Evolutionary conservation across 2,888 invertebrate genomes (phyloP), one percentile per base, ranked within the genome.

Genomic region (Timema cristinae): DNA sequence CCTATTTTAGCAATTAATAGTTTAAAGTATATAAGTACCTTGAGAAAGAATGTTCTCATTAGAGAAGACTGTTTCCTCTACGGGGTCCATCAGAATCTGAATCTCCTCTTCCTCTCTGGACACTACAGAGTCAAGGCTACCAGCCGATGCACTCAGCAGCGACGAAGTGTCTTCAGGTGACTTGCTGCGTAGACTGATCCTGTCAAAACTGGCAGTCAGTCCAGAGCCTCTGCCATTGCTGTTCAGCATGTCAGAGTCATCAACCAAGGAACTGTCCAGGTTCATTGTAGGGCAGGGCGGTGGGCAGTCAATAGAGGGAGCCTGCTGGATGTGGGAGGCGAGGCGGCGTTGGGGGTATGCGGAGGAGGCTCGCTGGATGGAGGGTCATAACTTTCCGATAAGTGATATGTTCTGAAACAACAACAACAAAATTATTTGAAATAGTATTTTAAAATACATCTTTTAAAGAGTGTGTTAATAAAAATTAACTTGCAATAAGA

Each of bases 101-200:
- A 75, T 74, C 69, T 75, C 75, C 56, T 79, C 90, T 78, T 93
- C 93, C 77, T 92, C 91, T 72, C 91, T 88, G 83, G 95, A 95
- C 77, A 94, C 84, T 82, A 94, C 92, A 0, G 95, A 95, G 82
- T 95, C 94, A 78, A 94, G 84, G 77, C 95, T 95, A 70, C 94
- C 93, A 71, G 90, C 91, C 77, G 92, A 91, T 76, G 86, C 87
- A 73, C 87, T 87, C 71, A 88, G 83, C 75, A 89, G 83, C 74
- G 89, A 89, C 78, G 88, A 88, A 74, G 89, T 89, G 81, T 90
- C 90, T 80, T 89, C 89, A 15, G 89, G 89, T 16, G 89, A 89
- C 77, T 91, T 90, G 61, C 93, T 93, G 77, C 92, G 87, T 75
- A 92, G 85, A 0, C 79, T 79, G 69, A 73, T 68, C 8, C 72